These are phyloP conservation scores for Pogonocherus hispidulus DNA, from an alignment of 2,888 invertebrate species.

Conservation along the genomic window DNA sequence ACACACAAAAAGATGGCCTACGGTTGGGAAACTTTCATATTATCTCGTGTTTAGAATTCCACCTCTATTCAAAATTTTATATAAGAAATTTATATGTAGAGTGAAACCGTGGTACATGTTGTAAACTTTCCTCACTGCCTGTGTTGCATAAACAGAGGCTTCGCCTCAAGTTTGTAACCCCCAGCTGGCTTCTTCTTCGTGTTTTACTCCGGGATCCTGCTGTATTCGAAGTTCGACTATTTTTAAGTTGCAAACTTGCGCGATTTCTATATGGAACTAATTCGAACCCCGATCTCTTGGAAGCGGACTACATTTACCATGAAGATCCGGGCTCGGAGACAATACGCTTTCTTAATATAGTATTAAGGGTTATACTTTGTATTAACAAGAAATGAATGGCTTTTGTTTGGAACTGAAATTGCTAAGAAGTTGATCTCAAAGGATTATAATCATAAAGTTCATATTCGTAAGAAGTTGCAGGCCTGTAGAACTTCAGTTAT, in stretches of 20 bases:
- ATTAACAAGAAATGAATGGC: slow-evolving; percentile 63
- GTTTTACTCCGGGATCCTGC: slow-evolving; percentile 59
- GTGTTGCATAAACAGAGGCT: slow-evolving; percentile 59
- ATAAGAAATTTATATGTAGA: slow-evolving; percentile 65
- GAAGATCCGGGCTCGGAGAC: not conserved
- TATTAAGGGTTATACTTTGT: slow-evolving; percentile 46
- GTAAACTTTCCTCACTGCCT: slow-evolving; percentile 63
- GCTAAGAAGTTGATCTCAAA: slow-evolving; percentile 59
- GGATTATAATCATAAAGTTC: slow-evolving; percentile 61
- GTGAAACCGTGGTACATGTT: slow-evolving; percentile 64
- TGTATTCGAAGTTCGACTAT: slow-evolving; percentile 59
- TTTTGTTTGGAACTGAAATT: slow-evolving; percentile 63
- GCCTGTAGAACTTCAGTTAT: slow-evolving; percentile 60
- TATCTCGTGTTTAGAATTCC: slow-evolving; percentile 54
- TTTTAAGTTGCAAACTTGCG: slow-evolving; percentile 63
- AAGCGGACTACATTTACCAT: slow-evolving; percentile 38
- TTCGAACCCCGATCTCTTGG: slow-evolving; percentile 36
- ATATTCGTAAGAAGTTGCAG: slow-evolving; percentile 54
- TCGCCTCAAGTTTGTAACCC: slow-evolving; percentile 54
- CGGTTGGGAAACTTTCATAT: slow-evolving; percentile 59
- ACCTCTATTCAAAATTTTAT: slow-evolving; percentile 62
- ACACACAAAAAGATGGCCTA: slow-evolving; percentile 43
- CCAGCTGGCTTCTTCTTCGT: slow-evolving; percentile 62
- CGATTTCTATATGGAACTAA: slow-evolving; percentile 61
- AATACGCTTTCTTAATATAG: slow-evolving; percentile 23